A percentile compares a stretch with the other conserved stretches of the same genome.
These are phyloP conservation scores for Heliangelus exortis DNA, from an alignment of 2,797 vertebrate genomes.

Conservation along the genomic window DNA sequence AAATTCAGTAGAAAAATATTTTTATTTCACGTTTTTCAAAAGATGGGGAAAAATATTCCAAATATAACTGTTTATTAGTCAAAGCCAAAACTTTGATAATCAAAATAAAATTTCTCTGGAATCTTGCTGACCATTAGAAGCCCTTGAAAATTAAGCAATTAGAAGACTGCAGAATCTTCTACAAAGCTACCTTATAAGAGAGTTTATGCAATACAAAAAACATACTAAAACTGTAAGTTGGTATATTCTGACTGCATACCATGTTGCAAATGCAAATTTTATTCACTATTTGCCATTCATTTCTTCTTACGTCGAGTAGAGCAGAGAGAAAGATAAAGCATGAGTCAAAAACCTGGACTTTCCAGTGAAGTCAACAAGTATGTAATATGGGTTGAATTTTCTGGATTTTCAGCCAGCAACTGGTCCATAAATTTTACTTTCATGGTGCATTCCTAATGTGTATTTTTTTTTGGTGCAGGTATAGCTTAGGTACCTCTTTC, in stretches of 20 bases:
- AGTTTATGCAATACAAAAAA: background rate
- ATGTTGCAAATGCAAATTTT: background rate
- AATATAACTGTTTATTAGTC: background rate
- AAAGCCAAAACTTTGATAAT: background rate
- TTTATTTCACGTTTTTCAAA: background rate
- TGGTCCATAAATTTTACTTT: background rate
- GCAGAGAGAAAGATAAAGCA: background rate
- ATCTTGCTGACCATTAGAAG: background rate
- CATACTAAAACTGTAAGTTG: background rate
- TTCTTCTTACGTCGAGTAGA: background rate
- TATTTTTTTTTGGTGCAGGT: background rate
- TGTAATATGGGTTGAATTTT: background rate
- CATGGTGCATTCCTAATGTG: background rate
- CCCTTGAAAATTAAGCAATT: background rate
- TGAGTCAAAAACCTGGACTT: background rate
- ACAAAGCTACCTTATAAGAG: background rate
- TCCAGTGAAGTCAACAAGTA: background rate
- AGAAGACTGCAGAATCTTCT: background rate
- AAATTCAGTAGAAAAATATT: background rate
- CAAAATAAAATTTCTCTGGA: background rate
- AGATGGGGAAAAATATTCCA: background rate
- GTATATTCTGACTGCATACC: background rate
- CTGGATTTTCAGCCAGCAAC: background rate
- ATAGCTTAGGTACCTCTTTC: background rate
- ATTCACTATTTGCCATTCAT: background rate